These are phyloP conservation scores for Eristalinus aeneus DNA, from an alignment of 2,888 invertebrate species.

Conservation along the genomic window DNA sequence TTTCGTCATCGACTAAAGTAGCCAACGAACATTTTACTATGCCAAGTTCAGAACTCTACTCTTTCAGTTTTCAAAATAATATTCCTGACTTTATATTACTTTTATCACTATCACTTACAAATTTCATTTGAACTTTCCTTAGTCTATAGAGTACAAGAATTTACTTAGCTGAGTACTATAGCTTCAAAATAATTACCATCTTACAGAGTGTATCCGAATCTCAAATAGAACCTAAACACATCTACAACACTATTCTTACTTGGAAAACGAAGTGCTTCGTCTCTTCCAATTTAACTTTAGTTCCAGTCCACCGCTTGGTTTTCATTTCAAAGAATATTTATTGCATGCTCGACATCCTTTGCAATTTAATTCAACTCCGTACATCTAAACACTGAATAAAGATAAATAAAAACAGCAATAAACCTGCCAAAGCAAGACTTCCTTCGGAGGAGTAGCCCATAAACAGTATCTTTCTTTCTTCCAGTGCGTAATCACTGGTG, in stretches of 20 bases:
- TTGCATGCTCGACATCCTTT: slow-evolving; percentile 1
- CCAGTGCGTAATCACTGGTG: slow-evolving; percentile 19
- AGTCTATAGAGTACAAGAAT: not conserved
- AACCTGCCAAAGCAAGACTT: slow-evolving; percentile 8
- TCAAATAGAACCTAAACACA: not conserved
- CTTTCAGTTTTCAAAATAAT: no score
- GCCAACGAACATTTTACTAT: no score
- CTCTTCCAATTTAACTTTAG: not conserved
- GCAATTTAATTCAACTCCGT: slow-evolving; percentile 14
- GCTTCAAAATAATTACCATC: not conserved
- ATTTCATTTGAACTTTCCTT: no score
- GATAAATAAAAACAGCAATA: slow-evolving; percentile 45
- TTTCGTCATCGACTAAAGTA: no score
- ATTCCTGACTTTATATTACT: no score
- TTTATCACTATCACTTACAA: no score
- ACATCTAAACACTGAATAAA: slow-evolving; percentile 27
- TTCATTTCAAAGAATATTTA: slow-evolving; percentile 3
- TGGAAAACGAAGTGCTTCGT: not conserved
- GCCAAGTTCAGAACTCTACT: no score
- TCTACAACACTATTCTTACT: not conserved
- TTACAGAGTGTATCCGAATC: not conserved
- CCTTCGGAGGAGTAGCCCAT: slow-evolving; percentile 4
- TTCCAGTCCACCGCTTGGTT: not conserved
- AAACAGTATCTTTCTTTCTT: slow-evolving; percentile 21
- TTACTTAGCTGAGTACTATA: not conserved